phyloP scores from a whole-genome alignment of 2,888 invertebrate genomes.

The Nymphalis polychloros region DNA sequence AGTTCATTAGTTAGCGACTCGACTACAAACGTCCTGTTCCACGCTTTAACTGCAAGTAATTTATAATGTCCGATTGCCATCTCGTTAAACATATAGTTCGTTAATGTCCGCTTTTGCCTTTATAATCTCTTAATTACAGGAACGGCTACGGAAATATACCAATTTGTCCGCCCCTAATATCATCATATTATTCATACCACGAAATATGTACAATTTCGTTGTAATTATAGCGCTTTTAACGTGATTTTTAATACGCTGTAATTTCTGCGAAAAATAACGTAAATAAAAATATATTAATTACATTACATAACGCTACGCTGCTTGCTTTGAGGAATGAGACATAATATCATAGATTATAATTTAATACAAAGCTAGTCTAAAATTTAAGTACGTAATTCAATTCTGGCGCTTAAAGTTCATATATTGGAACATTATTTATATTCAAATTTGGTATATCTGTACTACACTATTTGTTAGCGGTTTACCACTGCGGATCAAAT shows the following conservation, averaged over 20 bases:
- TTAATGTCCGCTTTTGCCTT: conserved; percentile 50
- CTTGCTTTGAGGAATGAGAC: no score
- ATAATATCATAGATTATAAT: no score
- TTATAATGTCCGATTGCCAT: conserved; percentile 48
- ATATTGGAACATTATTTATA: background rate
- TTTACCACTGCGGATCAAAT: conserved; percentile 12
- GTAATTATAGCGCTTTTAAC: conserved; percentile 28
- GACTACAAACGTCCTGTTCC: conserved; percentile 47
- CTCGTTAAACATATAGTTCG: conserved; percentile 50
- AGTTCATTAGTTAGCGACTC: conserved; percentile 26
- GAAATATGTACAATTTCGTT: conserved; percentile 9
- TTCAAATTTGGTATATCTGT: conserved; percentile 5
- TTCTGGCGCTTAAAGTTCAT: background rate
- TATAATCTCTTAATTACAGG: conserved; percentile 52
- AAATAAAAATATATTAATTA: no score
- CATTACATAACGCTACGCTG: no score
- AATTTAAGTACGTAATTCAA: no score
- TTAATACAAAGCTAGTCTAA: no score
- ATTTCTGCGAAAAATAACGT: background rate
- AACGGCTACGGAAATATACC: conserved; percentile 25
- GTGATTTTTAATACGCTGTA: conserved; percentile 12
- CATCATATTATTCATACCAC: conserved; percentile 3
- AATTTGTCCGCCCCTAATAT: conserved; percentile 28
- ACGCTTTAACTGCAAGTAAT: conserved; percentile 53
- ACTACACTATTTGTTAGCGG: conserved; percentile 11